Evolutionary conservation across 2,797 vertebrate species (phyloP).

Genomic region (Eidolon dupreanum): DNA sequence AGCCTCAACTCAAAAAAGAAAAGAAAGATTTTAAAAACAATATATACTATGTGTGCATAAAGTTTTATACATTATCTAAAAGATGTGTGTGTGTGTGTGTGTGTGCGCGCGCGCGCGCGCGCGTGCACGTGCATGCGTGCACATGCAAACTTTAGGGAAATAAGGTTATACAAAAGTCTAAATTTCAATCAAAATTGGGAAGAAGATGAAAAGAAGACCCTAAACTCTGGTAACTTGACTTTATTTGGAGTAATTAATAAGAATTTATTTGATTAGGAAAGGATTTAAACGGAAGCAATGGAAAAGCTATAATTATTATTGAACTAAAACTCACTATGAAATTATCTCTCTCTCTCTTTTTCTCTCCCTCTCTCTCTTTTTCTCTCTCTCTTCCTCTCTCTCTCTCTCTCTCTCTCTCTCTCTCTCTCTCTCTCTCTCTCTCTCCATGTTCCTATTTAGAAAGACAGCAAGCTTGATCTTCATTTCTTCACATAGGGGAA

Average conservation of each 20-base stretch:
- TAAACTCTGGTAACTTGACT: background rate
- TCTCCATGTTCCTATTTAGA: background rate
- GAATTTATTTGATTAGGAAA: slow-evolving; percentile 5
- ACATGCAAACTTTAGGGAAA: background rate
- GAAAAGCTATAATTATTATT: background rate
- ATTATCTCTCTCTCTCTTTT: background rate
- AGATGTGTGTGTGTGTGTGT: background rate
- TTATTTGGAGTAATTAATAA: slow-evolving; percentile 21
- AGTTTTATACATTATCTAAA: background rate
- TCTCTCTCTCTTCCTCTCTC: background rate
- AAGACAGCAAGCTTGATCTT: background rate
- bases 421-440: background rate
- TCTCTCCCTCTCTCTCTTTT: background rate
- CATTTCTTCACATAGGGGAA: background rate
- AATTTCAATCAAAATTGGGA: slow-evolving; percentile 40
- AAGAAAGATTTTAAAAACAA: background rate
- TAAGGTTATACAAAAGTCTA: background rate
- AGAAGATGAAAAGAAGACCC: background rate
- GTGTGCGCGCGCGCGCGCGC: background rate
- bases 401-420: background rate
- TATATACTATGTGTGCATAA: background rate
- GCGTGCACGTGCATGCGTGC: background rate
- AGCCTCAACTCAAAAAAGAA: background rate
- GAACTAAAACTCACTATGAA: background rate
- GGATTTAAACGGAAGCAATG: slow-evolving; percentile 1